A percentile compares a stretch with the other conserved stretches of the same genome.
phyloP scores from a whole-genome alignment of 2,113 vertebrate species.

The Orycteropus afer region DNA sequence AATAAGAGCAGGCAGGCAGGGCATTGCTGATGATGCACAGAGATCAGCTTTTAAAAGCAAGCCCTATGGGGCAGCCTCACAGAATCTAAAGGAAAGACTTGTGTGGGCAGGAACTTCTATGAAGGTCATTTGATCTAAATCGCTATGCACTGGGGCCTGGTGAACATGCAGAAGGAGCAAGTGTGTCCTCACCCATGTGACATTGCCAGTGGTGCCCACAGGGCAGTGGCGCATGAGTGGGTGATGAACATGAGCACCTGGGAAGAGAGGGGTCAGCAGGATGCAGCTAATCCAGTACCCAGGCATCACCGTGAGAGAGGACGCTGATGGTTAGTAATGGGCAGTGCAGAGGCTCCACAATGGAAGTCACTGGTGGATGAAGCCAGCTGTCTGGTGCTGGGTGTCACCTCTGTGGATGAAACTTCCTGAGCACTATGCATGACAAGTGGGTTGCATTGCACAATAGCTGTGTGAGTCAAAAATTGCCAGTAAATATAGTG shows the following conservation, averaged over 20 bases:
- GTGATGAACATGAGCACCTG: slow-evolving; percentile 41
- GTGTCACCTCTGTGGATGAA: not conserved
- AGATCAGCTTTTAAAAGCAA: not conserved
- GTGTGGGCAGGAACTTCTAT: not conserved
- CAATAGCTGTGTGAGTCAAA: not conserved
- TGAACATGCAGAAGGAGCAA: not conserved
- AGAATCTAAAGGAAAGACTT: slow-evolving; percentile 27
- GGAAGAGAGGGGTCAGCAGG: slow-evolving; percentile 49
- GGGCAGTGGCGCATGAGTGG: not conserved
- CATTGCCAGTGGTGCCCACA: not conserved
- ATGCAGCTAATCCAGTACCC: not conserved
- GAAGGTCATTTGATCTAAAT: slow-evolving; percentile 30
- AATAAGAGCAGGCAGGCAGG: accelerated
- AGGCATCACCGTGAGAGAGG: no score
- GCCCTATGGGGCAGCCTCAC: not conserved
- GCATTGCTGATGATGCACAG: no score
- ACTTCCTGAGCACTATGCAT: not conserved
- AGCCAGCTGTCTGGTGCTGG: not conserved
- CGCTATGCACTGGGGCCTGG: not conserved
- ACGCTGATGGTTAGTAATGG: slow-evolving; percentile 57
- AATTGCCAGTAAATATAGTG: accelerated
- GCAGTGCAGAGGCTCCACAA: slow-evolving; percentile 57
- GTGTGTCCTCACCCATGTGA: not conserved
- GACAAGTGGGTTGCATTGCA: not conserved
- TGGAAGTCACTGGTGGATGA: slow-evolving; percentile 40